A percentile compares a stretch with the other conserved stretches of the same genome.
Conservation (phyloP, 2,113 vertebrate genomes). For the Aythya baeri region DNA sequence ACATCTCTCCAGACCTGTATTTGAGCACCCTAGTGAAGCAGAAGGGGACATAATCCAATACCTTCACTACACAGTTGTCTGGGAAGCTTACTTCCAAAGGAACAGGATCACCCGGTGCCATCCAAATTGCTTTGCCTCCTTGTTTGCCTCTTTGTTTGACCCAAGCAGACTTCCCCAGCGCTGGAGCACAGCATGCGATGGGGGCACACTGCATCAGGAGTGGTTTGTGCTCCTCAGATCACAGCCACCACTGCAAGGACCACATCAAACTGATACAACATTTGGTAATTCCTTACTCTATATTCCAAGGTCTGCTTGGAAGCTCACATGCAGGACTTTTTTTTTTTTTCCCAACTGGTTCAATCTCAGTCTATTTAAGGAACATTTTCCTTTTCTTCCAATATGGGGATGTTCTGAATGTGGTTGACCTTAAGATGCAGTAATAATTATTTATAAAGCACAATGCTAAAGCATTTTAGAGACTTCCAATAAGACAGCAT, state of each 20-base stretch:
- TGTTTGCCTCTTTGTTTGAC: accelerated
- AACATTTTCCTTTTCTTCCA: not conserved
- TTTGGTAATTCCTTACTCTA: not conserved
- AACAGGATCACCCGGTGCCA: not conserved
- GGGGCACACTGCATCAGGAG: not conserved
- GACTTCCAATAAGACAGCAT: not conserved
- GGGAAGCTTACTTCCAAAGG: not conserved
- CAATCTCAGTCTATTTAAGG: not conserved
- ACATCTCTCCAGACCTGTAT: not conserved
- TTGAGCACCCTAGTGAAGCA: not conserved
- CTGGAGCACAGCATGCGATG: accelerated
- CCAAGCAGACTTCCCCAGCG: not conserved
- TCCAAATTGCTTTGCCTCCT: not conserved
- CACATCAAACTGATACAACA: not conserved
- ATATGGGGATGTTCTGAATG: not conserved
- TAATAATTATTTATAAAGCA: conserved; percentile 6
- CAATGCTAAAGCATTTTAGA: not conserved
- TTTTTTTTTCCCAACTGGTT: not conserved
- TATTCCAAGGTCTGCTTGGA: not conserved
- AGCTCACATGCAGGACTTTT: not conserved
- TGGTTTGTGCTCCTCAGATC: not conserved
- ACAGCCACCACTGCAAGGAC: not conserved
- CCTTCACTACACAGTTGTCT: not conserved
- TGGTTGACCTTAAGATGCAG: not conserved
- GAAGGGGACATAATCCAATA: accelerated